Percentiles rank a stretch among this genome's conserved stretches.
Evolutionary conservation across 2,113 vertebrate species (phyloP).

Genomic region (Seriola quinqueradiata): DNA sequence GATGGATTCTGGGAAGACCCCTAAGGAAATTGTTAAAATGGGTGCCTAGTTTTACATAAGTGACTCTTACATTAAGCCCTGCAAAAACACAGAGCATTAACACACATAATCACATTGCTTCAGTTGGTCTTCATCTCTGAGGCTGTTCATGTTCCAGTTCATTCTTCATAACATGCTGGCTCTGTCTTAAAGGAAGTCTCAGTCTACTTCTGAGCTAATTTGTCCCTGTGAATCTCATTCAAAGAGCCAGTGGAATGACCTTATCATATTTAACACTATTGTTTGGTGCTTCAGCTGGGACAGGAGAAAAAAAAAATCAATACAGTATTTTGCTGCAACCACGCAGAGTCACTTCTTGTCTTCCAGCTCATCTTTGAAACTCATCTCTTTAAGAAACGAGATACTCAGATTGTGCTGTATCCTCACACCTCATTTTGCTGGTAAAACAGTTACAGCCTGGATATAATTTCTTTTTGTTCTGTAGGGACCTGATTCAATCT

Average conservation of each 20-base stretch:
- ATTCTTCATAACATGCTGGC: neutral
- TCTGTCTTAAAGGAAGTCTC: conserved; percentile 3
- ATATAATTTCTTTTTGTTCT: conserved; percentile 13
- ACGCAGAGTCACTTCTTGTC: neutral
- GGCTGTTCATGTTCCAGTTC: neutral
- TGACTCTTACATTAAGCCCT: neutral
- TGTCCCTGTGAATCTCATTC: conserved; percentile 13
- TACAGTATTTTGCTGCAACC: conserved; percentile 6
- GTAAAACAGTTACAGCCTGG: neutral
- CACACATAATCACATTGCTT: neutral
- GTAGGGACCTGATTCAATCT: conserved; percentile 7
- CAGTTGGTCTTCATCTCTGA: conserved; percentile 10
- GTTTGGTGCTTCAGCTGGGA: neutral
- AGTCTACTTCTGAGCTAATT: conserved; percentile 12
- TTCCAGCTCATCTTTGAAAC: neutral
- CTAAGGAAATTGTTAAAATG: conserved; percentile 14
- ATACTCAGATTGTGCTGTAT: neutral
- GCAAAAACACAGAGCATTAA: conserved; percentile 21
- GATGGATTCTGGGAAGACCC: conserved; percentile 40
- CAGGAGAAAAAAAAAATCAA: neutral
- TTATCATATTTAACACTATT: conserved; percentile 14
- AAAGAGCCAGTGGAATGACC: conserved; percentile 16
- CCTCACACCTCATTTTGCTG: neutral
- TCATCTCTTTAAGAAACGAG: conserved; percentile 20
- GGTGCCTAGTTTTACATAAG: conserved; percentile 19